phyloP scores from a whole-genome alignment of 2,797 vertebrate genomes.

The Apodemus agrarius region DNA sequence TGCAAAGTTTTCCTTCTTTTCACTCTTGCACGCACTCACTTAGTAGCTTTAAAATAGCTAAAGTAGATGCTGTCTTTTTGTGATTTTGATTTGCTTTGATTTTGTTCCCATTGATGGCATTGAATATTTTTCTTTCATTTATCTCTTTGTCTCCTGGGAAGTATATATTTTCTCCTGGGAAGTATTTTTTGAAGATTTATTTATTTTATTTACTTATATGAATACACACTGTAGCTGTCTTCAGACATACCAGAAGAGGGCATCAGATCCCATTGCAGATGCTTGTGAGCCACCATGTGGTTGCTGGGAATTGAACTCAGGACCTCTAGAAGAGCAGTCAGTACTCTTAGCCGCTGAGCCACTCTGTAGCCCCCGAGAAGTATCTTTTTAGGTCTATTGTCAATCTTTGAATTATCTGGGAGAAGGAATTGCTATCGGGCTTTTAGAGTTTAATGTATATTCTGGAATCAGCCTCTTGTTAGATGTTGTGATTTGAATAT shows the following conservation, averaged over 20 bases:
- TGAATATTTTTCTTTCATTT: not conserved
- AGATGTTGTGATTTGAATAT: too few species aligned
- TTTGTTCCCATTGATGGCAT: not conserved
- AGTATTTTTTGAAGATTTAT: not conserved
- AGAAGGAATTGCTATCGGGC: not conserved
- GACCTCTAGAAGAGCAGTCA: too few species aligned
- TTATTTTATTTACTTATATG: not conserved
- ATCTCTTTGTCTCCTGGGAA: not conserved
- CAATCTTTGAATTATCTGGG: not conserved
- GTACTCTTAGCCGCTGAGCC: too few species aligned
- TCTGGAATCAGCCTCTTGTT: not conserved
- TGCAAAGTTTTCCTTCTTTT: not conserved
- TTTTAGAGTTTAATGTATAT: not conserved
- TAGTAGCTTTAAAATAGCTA: not conserved
- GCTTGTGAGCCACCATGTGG: not conserved
- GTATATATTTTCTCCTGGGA: not conserved
- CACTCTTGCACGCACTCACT: not conserved
- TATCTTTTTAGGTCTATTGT: not conserved
- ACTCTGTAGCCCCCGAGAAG: too few species aligned
- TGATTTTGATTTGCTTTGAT: not conserved
- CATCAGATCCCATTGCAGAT: not conserved
- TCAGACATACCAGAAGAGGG: not conserved
- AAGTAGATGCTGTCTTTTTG: not conserved
- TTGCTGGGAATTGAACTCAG: too few species aligned
- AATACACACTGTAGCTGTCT: not conserved